These are phyloP conservation scores for Sebastes diploproa DNA, from an alignment of 2,797 vertebrate species.

Conservation along the genomic window DNA sequence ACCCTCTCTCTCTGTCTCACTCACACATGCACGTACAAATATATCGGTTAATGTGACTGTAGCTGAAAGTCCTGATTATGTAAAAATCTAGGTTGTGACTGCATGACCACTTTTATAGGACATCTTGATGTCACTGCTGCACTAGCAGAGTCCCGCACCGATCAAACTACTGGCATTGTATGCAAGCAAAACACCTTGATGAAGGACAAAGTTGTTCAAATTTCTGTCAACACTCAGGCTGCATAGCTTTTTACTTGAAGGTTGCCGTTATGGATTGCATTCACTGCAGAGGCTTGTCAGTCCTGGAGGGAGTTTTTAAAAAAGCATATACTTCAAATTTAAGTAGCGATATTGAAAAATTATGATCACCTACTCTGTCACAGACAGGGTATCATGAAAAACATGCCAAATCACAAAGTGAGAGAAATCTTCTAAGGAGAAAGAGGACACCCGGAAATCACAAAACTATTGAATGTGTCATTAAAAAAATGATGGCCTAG, in stretches of 20 bases:
- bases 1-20: conserved; percentile 13
- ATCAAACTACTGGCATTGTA: not conserved
- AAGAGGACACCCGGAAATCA: not conserved
- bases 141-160: not conserved
- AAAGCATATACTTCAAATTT: not conserved
- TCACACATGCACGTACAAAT: conserved; percentile 13
- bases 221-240: conserved; percentile 9
- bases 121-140: not conserved
- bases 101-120: not conserved
- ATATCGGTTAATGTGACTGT: not conserved
- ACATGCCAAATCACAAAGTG: not conserved
- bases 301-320: not conserved
- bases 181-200: not conserved
- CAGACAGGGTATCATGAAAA: not conserved
- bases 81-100: not conserved
- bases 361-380: not conserved
- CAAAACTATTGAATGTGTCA: not conserved
- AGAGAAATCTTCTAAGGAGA: not conserved
- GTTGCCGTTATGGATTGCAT: not conserved
- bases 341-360: not conserved
- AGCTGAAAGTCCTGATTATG: not conserved
- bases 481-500: not conserved
- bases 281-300: not conserved
- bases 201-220: not conserved
- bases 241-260: not conserved